Base-by-base conservation (phyloP, 2,797 vertebrate species). In the Artibeus jamaicensis region DNA sequence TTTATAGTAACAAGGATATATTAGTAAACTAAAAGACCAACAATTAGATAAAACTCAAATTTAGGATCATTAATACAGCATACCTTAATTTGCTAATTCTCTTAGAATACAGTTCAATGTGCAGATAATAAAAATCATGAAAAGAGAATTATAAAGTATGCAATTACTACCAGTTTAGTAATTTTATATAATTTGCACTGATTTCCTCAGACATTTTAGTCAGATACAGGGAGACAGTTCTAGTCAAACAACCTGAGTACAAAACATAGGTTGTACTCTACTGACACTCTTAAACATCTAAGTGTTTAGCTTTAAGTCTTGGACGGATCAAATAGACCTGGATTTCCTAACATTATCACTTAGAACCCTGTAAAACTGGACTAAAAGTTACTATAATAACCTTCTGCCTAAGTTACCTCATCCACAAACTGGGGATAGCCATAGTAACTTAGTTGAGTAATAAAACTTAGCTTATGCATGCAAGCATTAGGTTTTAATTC, bases 31-130 rank as follows among this genome's bases (percentile, higher is more conserved):
- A 37, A 95, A 93, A 84, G 68, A 92, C 16, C 29, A 29, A 91
- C 34, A 90, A 87, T 92, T 84, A 95, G 37, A 91, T 18, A 89
- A 89, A 97, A 92, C 6, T 57, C 22, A 74, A 91, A 83, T 70
- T 74, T 83, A 92, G 57, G 7, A 91, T 83, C 7, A 95, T 70
- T 94, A 81, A 86, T 55, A 85, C 2, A 96, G 5, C n/a, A 79
- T 84, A 85, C 19, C 32, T 77, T 21, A 78, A 57, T 24, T 48
- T 95, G 22, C 67, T 88, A 86, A 73, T 86, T 92, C 37, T 90
- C 24, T 95, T 78, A 84, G 37, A 78, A 42, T 87, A 70, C 70
- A 93, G 59, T 62, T 85, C 29, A 89, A 70, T 50, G 11, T 83
- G 70, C 67, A 9, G 24, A 34, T 48, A 91, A 50, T 73, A 29